Percentiles rank a stretch among this genome's conserved stretches.
Evolutionary conservation across 2,797 vertebrate genomes (phyloP).

Genomic region (Chrysocyon brachyurus): DNA sequence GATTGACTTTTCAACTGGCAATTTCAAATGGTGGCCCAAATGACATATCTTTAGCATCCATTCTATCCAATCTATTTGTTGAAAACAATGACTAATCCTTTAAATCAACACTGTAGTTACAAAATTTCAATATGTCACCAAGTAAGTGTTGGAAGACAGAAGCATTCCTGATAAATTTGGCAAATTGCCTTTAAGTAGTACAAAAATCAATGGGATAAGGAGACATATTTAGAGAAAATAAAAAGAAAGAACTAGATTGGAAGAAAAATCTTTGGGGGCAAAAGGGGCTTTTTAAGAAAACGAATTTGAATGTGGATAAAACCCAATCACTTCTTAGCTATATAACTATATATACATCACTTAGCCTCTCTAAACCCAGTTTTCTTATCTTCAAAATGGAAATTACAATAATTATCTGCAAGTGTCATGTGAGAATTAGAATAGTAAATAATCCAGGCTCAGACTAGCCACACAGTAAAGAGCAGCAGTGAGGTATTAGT

Average conservation of each 20-base stretch:
- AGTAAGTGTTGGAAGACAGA: slow-evolving; percentile 30
- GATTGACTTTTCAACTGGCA: neutral
- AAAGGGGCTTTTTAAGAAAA: neutral
- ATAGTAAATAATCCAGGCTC: neutral
- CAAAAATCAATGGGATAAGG: neutral
- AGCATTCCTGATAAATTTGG: neutral
- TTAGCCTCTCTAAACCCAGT: neutral
- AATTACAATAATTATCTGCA: neutral
- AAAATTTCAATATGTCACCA: slow-evolving; percentile 10
- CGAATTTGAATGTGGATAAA: neutral
- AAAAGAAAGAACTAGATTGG: neutral
- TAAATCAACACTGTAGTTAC: neutral
- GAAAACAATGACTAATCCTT: neutral
- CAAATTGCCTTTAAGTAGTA: neutral
- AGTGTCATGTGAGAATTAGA: neutral
- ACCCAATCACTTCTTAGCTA: neutral
- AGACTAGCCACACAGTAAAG: neutral
- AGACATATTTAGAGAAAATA: neutral
- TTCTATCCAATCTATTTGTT: neutral
- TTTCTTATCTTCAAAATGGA: slow-evolving; percentile 55
- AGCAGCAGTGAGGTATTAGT: neutral
- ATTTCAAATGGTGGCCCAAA: neutral
- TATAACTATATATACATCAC: neutral
- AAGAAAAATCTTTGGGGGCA: neutral
- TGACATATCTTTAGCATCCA: neutral